Evolutionary conservation across 2,888 invertebrate genomes (phyloP), one percentile per base, ranked within the genome.

Genomic region (Panzeria rudis): DNA sequence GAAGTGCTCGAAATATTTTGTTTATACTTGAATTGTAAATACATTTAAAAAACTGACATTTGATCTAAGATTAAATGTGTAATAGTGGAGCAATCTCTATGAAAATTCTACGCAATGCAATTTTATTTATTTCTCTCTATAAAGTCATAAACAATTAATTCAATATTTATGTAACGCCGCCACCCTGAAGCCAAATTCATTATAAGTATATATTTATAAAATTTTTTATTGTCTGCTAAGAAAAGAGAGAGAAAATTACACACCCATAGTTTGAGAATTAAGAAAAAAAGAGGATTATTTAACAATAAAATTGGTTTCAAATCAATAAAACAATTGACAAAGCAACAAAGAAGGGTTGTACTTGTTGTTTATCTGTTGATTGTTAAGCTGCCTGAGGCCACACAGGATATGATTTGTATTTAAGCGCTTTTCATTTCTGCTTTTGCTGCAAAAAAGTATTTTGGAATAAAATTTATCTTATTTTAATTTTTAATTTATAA

Each of bases 171-270:
- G 25, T 20, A 20, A 15, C 61, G 71, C 77, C 62, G 71, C 86
- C 87, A 86, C 86, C 87, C 87, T 81, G 86, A 83, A 86, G 87
- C 86, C 41, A 85, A 87, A 85, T 61, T 59, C 25, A 6, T 20
- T 54, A 29, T 29, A 29, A n/a, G n/a, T n/a, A n/a, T n/a, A 5
- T 35, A 23, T 54, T 44, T 25, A 20, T 23, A 15, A n/a, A 59
- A 7, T 38, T 13, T 77, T n/a, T 84, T 77, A 44, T 77, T 80
- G 76, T 66, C 15, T 54, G 50, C 13, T 32, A 47, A 62, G 5
- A 59, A 11, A 38, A 69, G 11, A 32, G 61, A 69, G 59, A 76
- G 62, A 52, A 38, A 62, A 52, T 44, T 20, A 32, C 38, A 52
- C 32, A 32, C 29, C 32, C 20, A 44, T 44, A 44, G 20, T 17